A percentile compares a stretch with the other conserved stretches of the same genome.
Conservation (phyloP, 2,888 invertebrate genomes). For the Danaus chrysippus region DNA sequence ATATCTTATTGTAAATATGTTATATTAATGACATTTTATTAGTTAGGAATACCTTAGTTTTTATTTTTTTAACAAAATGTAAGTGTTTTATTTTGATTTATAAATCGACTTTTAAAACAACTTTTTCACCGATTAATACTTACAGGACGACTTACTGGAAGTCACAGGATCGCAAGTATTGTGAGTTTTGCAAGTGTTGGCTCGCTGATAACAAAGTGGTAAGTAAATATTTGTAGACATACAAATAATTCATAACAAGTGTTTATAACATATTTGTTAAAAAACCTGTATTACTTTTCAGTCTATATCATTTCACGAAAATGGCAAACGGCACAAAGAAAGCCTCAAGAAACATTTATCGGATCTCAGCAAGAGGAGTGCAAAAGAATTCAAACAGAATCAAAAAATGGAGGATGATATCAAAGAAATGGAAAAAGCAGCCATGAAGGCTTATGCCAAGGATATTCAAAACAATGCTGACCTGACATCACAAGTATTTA, state of each 20-base stretch:
- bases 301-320: slow-evolving; percentile 97
- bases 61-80: no score
- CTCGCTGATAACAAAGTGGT: slow-evolving; percentile 97
- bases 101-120: no score
- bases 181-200: slow-evolving; percentile 93
- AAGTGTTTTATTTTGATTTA: no score
- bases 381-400: slow-evolving; percentile 87
- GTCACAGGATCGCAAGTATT: no score
- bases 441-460: slow-evolving; percentile 91
- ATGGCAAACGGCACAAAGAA: slow-evolving; percentile 94
- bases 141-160: no score
- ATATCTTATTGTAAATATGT: no score
- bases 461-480: slow-evolving; percentile 87
- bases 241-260: neutral
- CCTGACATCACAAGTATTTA: slow-evolving; percentile 77
- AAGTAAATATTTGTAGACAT: slow-evolving; percentile 48
- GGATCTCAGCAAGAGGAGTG: slow-evolving; percentile 90
- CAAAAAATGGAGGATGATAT: slow-evolving; percentile 88
- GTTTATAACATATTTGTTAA: neutral
- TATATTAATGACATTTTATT: no score
- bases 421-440: slow-evolving; percentile 93
- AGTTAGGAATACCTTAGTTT: no score
- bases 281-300: slow-evolving; percentile 54
- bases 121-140: no score
- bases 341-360: slow-evolving; percentile 93